Base-by-base conservation (phyloP, 2,113 vertebrate species). In the Daboia siamensis region DNA sequence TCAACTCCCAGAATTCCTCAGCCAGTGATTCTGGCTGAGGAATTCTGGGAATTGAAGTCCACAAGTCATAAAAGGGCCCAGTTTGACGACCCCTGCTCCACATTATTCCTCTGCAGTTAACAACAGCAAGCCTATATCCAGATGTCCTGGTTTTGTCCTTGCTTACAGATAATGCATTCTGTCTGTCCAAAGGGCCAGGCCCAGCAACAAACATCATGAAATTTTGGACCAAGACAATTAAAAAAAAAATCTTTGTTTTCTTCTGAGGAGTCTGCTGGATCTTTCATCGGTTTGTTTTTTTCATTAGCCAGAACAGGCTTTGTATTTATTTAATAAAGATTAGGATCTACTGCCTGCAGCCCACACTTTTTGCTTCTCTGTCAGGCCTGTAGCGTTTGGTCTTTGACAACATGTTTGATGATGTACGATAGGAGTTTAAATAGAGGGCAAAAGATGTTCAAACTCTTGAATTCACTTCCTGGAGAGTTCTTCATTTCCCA, bases 241-340 rank as follows among this genome's bases (percentile, higher is more conserved):
- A 92, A 90, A 96, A 93, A 91, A 94, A 90, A 93, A 96, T 96
- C 95, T 96, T 96, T 96, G 96, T 96, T 96, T 96, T 94, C 93
- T 96, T 96, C 95, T 92, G 96, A 96, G 94, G 95, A 96, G 95
- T 96, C 96, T 0, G 80, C 91, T 3, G 93, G 96, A 97, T 96
- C 95, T 97, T 97, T 97, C 95, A 96, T 97, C 94, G 44, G 96
- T 96, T 97, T 96, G 95, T 96, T 97, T 97, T 91, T 96, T 96
- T 97, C 96, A 97, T 97, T 97, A 97, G 96, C 95, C 92, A 80
- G 96, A 95, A 95, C 95, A 95, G 96, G 95, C 97, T 97, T 97
- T 97, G 97, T 96, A 96, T 96, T 97, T 97, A 97, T 97, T 97
- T 97, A 97, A 97, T 97, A 97, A 97, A 97, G 97, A 97, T 97